Conservation (phyloP, 2,888 invertebrate genomes). For the Helobdella robusta region DNA sequence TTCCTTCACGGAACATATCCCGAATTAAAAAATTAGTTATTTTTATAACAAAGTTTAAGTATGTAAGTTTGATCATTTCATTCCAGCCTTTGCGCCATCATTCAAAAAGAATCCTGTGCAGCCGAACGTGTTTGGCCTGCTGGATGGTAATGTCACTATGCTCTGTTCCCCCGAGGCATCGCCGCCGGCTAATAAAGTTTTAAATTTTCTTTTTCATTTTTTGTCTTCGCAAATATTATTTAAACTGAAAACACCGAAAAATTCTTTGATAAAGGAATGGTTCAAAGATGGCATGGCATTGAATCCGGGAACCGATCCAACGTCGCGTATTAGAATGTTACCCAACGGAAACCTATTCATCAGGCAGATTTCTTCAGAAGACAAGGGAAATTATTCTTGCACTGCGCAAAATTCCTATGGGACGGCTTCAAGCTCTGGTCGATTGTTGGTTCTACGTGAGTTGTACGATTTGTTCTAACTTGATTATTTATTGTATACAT, state of each 20-base stretch:
- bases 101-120: constrained; percentile 81
- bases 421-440: constrained; percentile 36
- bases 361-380: constrained; percentile 61
- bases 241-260: too few species aligned
- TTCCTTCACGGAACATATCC: too few species aligned
- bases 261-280: constrained; percentile 34
- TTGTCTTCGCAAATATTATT: too few species aligned
- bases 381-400: constrained; percentile 76
- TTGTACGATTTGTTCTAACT: background rate
- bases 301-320: constrained; percentile 23
- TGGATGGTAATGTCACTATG: constrained; percentile 80
- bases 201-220: too few species aligned
- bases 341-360: constrained; percentile 58
- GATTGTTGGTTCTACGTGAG: constrained; percentile 39
- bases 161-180: constrained; percentile 87
- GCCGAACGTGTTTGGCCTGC: constrained; percentile 79
- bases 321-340: constrained; percentile 30
- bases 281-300: constrained; percentile 34
- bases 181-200: constrained; percentile 53
- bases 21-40: too few species aligned
- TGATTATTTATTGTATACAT: background rate
- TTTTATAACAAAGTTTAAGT: too few species aligned
- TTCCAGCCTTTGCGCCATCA: constrained; percentile 61
- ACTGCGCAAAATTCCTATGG: constrained; percentile 55
- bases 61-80: background rate